phyloP scores from a whole-genome alignment of 1,140 invertebrate species.

The Hylyphantes graminicola region DNA sequence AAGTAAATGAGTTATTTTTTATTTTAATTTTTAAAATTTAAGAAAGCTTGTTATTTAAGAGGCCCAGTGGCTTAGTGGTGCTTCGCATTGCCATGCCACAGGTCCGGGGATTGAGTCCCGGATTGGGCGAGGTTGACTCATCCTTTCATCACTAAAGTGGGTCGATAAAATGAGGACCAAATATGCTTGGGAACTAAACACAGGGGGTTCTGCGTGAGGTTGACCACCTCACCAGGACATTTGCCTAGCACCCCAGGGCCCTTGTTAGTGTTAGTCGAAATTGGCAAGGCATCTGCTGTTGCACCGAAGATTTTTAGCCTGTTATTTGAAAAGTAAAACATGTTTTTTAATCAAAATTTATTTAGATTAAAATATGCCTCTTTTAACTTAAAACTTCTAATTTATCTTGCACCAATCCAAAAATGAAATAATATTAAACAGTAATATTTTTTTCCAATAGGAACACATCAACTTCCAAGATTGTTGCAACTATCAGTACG shows the following conservation, averaged over 20 bases:
- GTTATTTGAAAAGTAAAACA: not conserved
- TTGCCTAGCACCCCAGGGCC: not conserved
- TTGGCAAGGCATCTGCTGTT: no score
- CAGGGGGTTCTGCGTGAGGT: no score
- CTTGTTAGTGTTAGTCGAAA: no score
- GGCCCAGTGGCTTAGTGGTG: not conserved
- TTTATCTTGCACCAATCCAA: not conserved
- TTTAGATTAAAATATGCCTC: not conserved
- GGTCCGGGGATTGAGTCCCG: no score
- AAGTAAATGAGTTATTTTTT: not conserved
- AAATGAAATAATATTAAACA: not conserved
- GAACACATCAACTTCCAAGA: conserved; percentile 58
- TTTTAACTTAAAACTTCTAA: not conserved
- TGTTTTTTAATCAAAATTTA: not conserved
- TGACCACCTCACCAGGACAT: not conserved
- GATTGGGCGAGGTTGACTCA: no score
- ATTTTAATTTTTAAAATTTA: not conserved
- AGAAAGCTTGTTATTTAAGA: not conserved
- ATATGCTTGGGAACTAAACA: no score
- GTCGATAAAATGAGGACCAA: no score
- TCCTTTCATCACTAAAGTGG: no score
- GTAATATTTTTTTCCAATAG: conserved; percentile 38
- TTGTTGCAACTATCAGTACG: conserved; percentile 61
- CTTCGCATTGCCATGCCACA: no score
- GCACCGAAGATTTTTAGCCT: not conserved